phyloP scores from a whole-genome alignment of 2,113 vertebrate species.

The Callithrix jacchus region DNA sequence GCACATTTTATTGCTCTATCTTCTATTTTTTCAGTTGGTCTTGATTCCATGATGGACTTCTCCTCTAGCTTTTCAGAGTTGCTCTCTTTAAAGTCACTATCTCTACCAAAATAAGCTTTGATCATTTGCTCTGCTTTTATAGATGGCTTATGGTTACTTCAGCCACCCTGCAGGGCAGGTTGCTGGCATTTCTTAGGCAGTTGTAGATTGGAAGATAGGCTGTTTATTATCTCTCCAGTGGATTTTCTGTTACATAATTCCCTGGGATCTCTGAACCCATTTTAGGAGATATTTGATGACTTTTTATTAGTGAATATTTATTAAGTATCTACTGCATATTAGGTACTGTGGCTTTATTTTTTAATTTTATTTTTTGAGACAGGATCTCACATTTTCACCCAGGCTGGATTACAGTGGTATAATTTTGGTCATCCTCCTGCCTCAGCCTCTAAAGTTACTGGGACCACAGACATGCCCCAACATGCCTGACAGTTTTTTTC shows the following conservation, averaged over 20 bases:
- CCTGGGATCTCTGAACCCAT: neutral
- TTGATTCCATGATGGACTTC: neutral
- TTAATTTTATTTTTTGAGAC: too few relatives aligned
- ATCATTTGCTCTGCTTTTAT: neutral
- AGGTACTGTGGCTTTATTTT: neutral
- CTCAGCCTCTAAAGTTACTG: too few relatives aligned
- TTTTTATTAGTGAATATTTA: neutral
- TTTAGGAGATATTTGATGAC: neutral
- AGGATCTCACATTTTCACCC: too few relatives aligned
- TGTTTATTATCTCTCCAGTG: neutral
- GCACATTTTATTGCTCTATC: neutral
- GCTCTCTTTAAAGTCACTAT: neutral
- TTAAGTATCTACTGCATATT: neutral
- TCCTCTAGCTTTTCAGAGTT: neutral
- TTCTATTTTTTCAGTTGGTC: neutral
- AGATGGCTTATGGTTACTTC: neutral
- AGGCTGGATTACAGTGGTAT: too few relatives aligned
- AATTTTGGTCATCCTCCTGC: too few relatives aligned
- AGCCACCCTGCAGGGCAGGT: neutral
- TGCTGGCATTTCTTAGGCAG: accelerated
- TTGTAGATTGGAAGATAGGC: neutral
- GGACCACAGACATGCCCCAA: too few relatives aligned
- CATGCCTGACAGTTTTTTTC: too few relatives aligned
- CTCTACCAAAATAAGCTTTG: neutral
- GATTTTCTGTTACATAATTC: neutral